Evolutionary conservation across 2,113 vertebrate species (phyloP).

Genomic region (Oenanthe melanoleuca): DNA sequence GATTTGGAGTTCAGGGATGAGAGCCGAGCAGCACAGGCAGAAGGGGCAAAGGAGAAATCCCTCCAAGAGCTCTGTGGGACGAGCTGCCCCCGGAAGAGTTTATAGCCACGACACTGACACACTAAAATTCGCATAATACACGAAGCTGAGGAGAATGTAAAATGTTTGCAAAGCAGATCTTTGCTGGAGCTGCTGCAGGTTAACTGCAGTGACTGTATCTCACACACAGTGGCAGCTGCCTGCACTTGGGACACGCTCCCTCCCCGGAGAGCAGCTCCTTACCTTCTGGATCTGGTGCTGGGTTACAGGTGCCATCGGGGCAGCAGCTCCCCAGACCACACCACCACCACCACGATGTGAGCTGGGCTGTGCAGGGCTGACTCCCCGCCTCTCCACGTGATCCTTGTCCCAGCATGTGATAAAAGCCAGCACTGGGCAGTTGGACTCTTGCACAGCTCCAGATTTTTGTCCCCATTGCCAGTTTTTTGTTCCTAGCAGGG

Average conservation of each 20-base stretch:
- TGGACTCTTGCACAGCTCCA: background rate
- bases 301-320: constrained; percentile 75
- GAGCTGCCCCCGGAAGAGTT: background rate
- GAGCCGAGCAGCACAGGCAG: background rate
- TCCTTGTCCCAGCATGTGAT: background rate
- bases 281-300: constrained; percentile 80
- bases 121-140: fast-evolving
- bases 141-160: background rate
- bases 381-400: constrained; percentile 15
- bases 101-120: fast-evolving
- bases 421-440: background rate
- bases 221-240: fast-evolving
- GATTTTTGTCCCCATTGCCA: background rate
- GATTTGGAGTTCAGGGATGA: background rate
- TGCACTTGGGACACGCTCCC: background rate
- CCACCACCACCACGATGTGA: background rate
- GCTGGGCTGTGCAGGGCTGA: background rate
- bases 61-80: background rate
- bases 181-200: background rate
- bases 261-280: background rate
- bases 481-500: background rate
- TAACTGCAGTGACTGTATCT: fast-evolving
- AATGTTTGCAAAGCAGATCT: background rate
- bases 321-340: background rate
- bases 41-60: background rate